phyloP scores from a whole-genome alignment of 2,888 invertebrate species.

The Buathra laborator region DNA sequence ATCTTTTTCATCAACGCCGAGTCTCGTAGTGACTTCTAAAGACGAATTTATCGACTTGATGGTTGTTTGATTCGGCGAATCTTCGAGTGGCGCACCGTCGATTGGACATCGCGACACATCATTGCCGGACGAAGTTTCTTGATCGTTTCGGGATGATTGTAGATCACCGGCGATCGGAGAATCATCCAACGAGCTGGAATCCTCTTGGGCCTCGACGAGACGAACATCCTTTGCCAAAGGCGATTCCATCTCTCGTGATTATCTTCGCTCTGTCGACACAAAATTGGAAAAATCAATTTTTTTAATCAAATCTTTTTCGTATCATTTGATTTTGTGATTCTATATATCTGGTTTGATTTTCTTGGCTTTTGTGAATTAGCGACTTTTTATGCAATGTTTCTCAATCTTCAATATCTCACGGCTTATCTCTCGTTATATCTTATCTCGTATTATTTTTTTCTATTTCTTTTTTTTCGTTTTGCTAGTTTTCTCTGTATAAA shows the following conservation, averaged over 20 bases:
- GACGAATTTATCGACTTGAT: no score
- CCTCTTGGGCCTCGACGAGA: slow-evolving; percentile 76
- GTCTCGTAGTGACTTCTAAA: no score
- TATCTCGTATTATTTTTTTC: slow-evolving; percentile 5
- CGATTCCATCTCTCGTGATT: slow-evolving; percentile 81
- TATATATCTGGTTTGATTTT: background rate
- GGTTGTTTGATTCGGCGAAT: no score
- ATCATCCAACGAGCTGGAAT: slow-evolving; percentile 76
- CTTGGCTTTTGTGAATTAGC: background rate
- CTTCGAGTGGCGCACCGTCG: no score
- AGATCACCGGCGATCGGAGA: background rate
- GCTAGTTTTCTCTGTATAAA: slow-evolving; percentile 67
- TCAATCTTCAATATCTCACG: background rate
- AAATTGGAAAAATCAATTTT: slow-evolving; percentile 21
- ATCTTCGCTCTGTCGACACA: slow-evolving; percentile 61
- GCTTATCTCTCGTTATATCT: background rate
- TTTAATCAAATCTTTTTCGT: background rate
- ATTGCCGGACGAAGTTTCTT: background rate
- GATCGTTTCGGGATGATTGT: background rate
- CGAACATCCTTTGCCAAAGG: slow-evolving; percentile 75
- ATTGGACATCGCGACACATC: no score
- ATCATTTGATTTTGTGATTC: background rate
- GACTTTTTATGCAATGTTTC: background rate
- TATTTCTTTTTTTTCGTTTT: slow-evolving; percentile 33
- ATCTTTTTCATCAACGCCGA: no score